A percentile compares a stretch with the other conserved stretches of the same genome.
phyloP scores from a whole-genome alignment of 2,797 vertebrate species.

The Cryptoblepharus egeriae region DNA sequence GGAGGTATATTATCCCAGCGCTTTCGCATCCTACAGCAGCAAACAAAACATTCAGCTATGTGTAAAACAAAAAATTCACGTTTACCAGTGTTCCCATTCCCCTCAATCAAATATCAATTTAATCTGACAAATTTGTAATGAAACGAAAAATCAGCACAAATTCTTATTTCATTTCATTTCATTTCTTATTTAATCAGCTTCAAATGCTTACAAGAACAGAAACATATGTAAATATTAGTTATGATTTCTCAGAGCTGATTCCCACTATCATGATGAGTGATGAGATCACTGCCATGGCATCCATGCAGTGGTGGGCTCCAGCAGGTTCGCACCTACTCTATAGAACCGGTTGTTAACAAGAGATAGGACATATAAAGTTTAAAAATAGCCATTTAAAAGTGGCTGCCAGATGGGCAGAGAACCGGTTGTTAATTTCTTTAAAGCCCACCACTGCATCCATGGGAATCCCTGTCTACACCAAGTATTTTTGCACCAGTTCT shows the following conservation, averaged over 20 bases:
- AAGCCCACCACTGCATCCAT: background rate
- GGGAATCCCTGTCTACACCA: background rate
- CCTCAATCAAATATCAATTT: background rate
- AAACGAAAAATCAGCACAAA: background rate
- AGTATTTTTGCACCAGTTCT: background rate
- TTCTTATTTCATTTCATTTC: too few species aligned
- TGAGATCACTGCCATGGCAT: background rate
- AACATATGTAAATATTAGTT: background rate
- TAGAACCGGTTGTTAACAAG: too few species aligned
- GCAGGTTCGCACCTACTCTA: too few species aligned
- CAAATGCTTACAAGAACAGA: background rate
- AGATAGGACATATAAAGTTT: too few species aligned
- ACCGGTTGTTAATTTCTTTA: too few species aligned
- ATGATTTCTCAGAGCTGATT: background rate
- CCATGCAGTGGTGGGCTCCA: too few species aligned
- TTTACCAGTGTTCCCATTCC: background rate
- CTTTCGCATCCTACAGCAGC: too few species aligned
- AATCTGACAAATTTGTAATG: background rate
- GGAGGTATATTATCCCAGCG: too few species aligned
- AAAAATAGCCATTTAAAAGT: too few species aligned
- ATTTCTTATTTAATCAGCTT: too few species aligned
- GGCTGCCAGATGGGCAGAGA: too few species aligned
- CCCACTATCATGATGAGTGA: background rate
- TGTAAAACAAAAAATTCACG: background rate
- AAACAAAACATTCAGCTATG: background rate